Evolutionary conservation across 2,888 invertebrate species (phyloP).

Genomic region (Ophraella communa): DNA sequence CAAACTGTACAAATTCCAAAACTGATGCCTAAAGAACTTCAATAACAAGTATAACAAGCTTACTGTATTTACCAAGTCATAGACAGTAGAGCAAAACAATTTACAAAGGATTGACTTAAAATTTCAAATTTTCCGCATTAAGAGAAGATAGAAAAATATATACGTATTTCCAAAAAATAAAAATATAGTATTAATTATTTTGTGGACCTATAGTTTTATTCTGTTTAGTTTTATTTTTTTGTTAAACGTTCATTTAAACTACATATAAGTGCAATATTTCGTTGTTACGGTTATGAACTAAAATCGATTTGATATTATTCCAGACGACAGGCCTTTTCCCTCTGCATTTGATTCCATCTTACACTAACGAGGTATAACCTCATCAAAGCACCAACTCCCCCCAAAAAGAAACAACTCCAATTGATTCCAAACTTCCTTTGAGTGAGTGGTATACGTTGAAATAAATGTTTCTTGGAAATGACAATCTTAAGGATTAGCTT

Average conservation of each 20-base stretch:
- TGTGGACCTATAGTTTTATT: too few relatives aligned
- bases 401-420: conserved; percentile 27
- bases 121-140: background rate
- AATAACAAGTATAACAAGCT: background rate
- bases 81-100: background rate
- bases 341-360: conserved; percentile 36
- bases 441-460: conserved; percentile 38
- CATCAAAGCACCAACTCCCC: conserved; percentile 44
- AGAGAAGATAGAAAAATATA: background rate
- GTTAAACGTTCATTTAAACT: too few relatives aligned
- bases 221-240: too few relatives aligned
- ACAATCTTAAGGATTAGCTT: conserved; percentile 53
- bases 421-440: conserved; percentile 33
- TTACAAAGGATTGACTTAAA: background rate
- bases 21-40: background rate
- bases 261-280: too few relatives aligned
- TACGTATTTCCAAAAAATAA: too few relatives aligned
- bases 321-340: conserved; percentile 31
- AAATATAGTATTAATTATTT: too few relatives aligned
- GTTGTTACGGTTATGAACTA: conserved; percentile 9
- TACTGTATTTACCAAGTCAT: background rate
- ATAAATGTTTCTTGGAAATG: conserved; percentile 52
- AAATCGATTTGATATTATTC: conserved; percentile 37
- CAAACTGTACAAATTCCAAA: background rate
- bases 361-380: conserved; percentile 49